These are phyloP conservation scores for Mesorhabditis belari DNA, from an alignment of 2,888 invertebrate genomes.

Conservation along the genomic window DNA sequence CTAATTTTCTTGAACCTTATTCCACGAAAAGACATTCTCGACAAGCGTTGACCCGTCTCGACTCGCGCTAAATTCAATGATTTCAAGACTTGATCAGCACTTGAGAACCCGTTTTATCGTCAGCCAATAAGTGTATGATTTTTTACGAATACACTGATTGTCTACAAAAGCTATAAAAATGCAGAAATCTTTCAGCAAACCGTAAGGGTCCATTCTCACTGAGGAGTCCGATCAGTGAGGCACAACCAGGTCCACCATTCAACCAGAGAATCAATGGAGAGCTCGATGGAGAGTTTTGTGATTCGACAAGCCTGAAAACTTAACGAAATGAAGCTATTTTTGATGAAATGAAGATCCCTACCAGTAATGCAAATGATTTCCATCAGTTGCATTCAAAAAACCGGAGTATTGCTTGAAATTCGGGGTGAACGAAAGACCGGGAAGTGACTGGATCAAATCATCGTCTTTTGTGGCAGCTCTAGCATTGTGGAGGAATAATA, in stretches of 20 bases:
- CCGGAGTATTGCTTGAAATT: constrained; percentile 58
- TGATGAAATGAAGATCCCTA: too few relatives aligned
- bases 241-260: constrained; percentile 39
- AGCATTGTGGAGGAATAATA: too few relatives aligned
- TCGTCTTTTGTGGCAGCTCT: constrained; percentile 8
- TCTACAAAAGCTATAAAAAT: too few relatives aligned
- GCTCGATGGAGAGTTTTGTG: constrained; percentile 41
- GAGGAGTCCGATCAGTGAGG: constrained; percentile 50
- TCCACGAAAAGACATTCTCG: constrained; percentile 52
- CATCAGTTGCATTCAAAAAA: constrained; percentile 39
- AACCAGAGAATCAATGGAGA: constrained; percentile 54
- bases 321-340: background rate
- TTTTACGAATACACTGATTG: too few relatives aligned
- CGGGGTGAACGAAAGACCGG: constrained; percentile 40
- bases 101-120: too few relatives aligned
- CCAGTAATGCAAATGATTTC: constrained; percentile 56
- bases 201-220: constrained; percentile 57
- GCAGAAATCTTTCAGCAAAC: too few relatives aligned
- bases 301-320: constrained; percentile 23
- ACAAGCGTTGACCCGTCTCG: constrained; percentile 45
- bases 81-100: too few relatives aligned
- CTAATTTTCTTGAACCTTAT: too few relatives aligned
- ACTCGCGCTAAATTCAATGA: constrained; percentile 40
- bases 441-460: constrained; percentile 27
- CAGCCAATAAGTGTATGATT: too few relatives aligned